phyloP scores from a whole-genome alignment of 2,797 vertebrate genomes.

The Serranus cabrilla region DNA sequence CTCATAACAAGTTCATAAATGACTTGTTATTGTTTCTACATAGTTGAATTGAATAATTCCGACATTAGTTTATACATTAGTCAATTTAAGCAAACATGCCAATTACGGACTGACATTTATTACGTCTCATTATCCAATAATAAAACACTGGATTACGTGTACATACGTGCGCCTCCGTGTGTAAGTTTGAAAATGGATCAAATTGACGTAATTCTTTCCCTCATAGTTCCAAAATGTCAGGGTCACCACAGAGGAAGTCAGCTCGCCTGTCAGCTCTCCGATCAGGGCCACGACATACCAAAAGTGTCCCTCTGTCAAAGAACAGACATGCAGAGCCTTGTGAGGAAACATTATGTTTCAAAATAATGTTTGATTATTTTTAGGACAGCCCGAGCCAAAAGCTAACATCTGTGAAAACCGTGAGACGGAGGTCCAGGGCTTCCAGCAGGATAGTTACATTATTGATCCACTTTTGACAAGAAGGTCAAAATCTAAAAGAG shows the following conservation, averaged over 20 bases:
- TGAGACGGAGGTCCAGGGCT: not conserved
- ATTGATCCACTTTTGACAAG: not conserved
- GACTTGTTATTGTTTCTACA: not conserved
- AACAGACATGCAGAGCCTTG: not conserved
- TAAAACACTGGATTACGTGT: constrained; percentile 9
- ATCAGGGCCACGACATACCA: not conserved
- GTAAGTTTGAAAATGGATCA: not conserved
- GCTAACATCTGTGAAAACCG: constrained; percentile 51
- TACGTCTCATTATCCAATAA: constrained; percentile 1
- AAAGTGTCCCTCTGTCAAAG: constrained; percentile 17
- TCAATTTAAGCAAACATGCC: constrained; percentile 6
- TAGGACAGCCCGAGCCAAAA: not conserved
- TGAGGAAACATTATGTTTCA: constrained; percentile 42
- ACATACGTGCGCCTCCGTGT: constrained; percentile 5
- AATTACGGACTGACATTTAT: not conserved
- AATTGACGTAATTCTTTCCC: constrained; percentile 16
- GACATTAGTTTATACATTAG: constrained; percentile 10
- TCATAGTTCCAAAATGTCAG: constrained; percentile 23
- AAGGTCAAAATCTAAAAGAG: constrained; percentile 8
- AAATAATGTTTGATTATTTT: constrained; percentile 23
- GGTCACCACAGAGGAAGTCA: constrained; percentile 10
- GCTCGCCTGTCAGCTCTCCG: not conserved
- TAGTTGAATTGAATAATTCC: not conserved
- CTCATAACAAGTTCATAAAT: constrained; percentile 1
- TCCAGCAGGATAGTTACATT: not conserved